phyloP scores from a whole-genome alignment of 1,140 invertebrate genomes.

The Aphelenchoides besseyi region DNA sequence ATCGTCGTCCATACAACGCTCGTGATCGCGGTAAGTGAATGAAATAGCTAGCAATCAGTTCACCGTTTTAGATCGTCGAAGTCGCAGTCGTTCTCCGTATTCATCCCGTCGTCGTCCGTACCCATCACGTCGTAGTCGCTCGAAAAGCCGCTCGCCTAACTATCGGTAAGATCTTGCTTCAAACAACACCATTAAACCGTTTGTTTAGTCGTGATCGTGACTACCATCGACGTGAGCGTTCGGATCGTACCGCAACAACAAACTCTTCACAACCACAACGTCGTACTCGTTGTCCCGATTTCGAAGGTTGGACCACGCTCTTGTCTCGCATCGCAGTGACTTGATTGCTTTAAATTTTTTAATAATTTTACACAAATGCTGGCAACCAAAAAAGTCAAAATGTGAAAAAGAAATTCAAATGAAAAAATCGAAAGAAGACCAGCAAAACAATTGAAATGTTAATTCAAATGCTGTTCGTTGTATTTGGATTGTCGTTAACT shows the following conservation, averaged over 20 bases:
- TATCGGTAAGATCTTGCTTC: constrained; percentile 7
- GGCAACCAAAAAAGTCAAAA: constrained; percentile 13
- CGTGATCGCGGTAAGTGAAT: no score
- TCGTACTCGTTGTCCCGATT: constrained; percentile 14
- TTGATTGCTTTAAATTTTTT: constrained; percentile 1
- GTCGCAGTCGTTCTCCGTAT: not conserved
- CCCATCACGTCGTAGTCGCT: not conserved
- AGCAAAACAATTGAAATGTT: constrained; percentile 53
- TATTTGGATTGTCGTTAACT: not conserved
- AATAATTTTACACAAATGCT: not conserved
- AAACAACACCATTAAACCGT: not conserved
- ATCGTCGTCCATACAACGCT: not conserved
- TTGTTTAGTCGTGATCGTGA: constrained; percentile 18
- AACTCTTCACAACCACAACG: not conserved
- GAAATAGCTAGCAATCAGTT: no score
- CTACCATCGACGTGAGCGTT: constrained; percentile 14
- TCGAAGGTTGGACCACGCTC: constrained; percentile 18
- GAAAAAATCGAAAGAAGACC: constrained; percentile 36
- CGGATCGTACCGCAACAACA: not conserved
- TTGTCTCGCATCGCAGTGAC: not conserved
- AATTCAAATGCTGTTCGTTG: not conserved
- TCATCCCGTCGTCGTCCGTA: not conserved
- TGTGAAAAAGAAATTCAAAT: constrained; percentile 6
- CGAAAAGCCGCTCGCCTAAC: not conserved
- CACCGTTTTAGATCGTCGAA: not conserved